Evolutionary conservation across 92 coral and sea anemone species (phyloP), one percentile per base, ranked within the genome.

Genomic region (Virgularia gustaviana): DNA sequence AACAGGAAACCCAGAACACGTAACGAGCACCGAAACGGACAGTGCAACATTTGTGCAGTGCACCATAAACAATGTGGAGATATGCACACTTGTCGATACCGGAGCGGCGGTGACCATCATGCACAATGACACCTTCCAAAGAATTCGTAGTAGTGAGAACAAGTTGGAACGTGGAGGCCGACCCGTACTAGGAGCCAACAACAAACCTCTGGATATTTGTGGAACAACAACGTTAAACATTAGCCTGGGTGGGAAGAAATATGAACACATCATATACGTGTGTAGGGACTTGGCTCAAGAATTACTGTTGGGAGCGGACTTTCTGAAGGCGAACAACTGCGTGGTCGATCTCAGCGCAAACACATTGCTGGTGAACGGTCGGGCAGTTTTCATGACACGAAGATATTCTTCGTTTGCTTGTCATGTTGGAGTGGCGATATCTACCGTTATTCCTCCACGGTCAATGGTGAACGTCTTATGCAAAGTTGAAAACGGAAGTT

Each of bases 261-360:
- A 31, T 59, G 41, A 59, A 39, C 66, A 59, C 19, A 33, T 9
- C 24, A 28, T 57, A 24, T 57, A 24, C 18, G 63, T 57, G 32
- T 57, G 63, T 36, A 57, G 30, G 18, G 35, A 19, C 63, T 36
- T 33, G 43, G 63, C 41, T 23, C 66, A 32, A 59, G 66, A 59
- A 25, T 36, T 59, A 43, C 43, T 59, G 43, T 24, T 59, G 9
- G 66, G 43, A 59, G 66, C 66, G 3, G 66, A 59, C 66, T 59
- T 59, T 25, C 43, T 59, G 9, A 31, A 59, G 66, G 11, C 31
- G 4, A 59, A 31, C 35, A 59, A 36, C 19, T 59, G 42, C 19
- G 43, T 59, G 20, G 19, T 59, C 19, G 42, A 59, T 20, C 35
- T 59, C 1, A 43, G n/a, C n/a, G n/a, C n/a, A n/a, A n/a, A n/a